These are phyloP conservation scores for Manis pentadactyla DNA, from an alignment of 2,797 vertebrate genomes.

Conservation along the genomic window DNA sequence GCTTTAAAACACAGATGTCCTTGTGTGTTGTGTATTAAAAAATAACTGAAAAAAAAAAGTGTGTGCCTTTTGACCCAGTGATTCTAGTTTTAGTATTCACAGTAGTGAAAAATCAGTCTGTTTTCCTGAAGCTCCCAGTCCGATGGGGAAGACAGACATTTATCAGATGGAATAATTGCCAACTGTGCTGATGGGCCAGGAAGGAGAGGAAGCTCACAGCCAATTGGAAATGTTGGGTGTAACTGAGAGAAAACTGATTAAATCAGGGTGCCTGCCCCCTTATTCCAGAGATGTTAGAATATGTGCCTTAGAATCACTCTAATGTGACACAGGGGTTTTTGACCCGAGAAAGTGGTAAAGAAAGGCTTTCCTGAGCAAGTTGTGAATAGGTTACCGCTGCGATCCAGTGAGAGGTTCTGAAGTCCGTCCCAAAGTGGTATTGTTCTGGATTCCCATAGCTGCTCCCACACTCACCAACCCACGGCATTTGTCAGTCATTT, in stretches of 20 bases:
- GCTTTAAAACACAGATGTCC: neutral
- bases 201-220: no score
- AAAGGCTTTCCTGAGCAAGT: neutral
- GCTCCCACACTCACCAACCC: no score
- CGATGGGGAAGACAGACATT: neutral
- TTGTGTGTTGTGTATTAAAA: neutral
- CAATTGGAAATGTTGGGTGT: neutral
- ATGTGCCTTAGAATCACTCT: fast-evolving
- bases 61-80: neutral
- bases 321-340: fast-evolving
- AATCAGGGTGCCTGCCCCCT: fast-evolving
- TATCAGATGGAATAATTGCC: neutral
- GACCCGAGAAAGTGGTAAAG: neutral
- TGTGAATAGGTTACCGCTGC: fast-evolving
- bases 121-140: neutral
- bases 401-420: no score
- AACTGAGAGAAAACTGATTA: neutral
- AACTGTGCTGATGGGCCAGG: fast-evolving
- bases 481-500: no score
- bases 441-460: neutral
- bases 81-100: neutral
- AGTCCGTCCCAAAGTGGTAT: neutral
- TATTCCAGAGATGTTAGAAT: neutral
- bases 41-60: no score
- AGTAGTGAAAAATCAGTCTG: neutral